Percentiles rank a stretch among this genome's conserved stretches.
These are phyloP conservation scores for Acanthurus lineatus DNA, from an alignment of 2,797 vertebrate species.

Conservation along the genomic window DNA sequence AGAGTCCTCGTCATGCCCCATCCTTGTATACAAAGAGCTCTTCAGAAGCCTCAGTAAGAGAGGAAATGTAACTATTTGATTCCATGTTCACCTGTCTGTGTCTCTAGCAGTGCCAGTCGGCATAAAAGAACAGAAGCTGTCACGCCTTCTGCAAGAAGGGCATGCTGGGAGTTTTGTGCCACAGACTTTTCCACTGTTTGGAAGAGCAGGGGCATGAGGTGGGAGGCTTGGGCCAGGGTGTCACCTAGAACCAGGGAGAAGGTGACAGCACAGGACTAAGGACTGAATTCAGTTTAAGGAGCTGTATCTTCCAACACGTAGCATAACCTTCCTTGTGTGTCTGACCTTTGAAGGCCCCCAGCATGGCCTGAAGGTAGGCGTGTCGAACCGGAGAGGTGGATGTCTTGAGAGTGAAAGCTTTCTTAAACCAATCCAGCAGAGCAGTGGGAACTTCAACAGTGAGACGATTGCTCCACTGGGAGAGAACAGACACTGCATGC, in stretches of 20 bases:
- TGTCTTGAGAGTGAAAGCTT: conserved; percentile 95
- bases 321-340: background rate
- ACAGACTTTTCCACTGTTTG: conserved; percentile 95
- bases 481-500: conserved; percentile 92
- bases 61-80: background rate
- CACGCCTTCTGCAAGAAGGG: conserved; percentile 90
- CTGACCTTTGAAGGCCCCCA: conserved; percentile 94
- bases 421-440: conserved; percentile 94
- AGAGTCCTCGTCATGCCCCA: background rate
- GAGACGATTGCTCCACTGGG: conserved; percentile 93
- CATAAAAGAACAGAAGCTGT: conserved; percentile 93
- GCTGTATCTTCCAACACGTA: fast-evolving
- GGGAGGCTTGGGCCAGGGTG: conserved; percentile 89
- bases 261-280: background rate
- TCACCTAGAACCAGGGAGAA: conserved; percentile 86
- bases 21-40: background rate
- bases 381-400: conserved; percentile 94
- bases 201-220: conserved; percentile 89
- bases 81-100: conserved; percentile 87
- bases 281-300: background rate
- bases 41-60: background rate
- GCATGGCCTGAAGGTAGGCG: conserved; percentile 95
- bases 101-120: conserved; percentile 89
- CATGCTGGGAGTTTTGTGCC: conserved; percentile 92
- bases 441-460: conserved; percentile 90